Percentiles rank a stretch among this genome's conserved stretches.
phyloP scores from a whole-genome alignment of 2,888 invertebrate species.

The Kryphioiulus occultus region DNA sequence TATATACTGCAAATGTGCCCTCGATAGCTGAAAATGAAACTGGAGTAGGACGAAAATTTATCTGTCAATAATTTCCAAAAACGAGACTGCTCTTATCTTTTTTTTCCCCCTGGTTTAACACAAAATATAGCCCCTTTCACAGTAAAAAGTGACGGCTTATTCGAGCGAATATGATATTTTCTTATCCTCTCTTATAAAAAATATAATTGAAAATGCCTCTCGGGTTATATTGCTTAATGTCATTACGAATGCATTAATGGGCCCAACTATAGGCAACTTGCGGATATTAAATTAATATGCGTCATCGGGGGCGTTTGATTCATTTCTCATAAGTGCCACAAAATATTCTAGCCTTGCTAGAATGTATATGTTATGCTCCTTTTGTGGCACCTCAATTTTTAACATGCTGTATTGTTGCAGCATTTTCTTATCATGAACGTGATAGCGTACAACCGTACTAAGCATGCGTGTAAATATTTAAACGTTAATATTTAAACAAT shows the following conservation, averaged over 20 bases:
- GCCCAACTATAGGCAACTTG: not conserved
- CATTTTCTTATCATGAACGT: no score
- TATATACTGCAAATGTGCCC: not conserved
- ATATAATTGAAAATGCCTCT: not conserved
- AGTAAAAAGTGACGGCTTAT: not conserved
- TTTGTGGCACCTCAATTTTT: no score
- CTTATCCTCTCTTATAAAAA: not conserved
- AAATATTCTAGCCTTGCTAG: no score
- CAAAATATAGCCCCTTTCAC: not conserved
- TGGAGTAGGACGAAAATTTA: not conserved
- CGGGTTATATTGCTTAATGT: not conserved
- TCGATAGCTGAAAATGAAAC: not conserved
- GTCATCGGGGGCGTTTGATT: not conserved
- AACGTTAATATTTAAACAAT: no score
- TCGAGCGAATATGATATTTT: slow-evolving; percentile 6
- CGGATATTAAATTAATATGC: not conserved
- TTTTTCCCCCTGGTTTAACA: not conserved
- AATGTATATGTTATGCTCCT: no score
- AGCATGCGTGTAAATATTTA: no score
- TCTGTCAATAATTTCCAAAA: not conserved
- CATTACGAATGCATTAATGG: not conserved
- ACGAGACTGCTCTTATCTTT: not conserved
- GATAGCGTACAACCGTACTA: no score
- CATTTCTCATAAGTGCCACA: no score
- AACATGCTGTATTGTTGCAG: no score